A percentile compares a stretch with the other conserved stretches of the same genome.
phyloP scores from a whole-genome alignment of 2,797 vertebrate species.

The Tamandua tetradactyla region DNA sequence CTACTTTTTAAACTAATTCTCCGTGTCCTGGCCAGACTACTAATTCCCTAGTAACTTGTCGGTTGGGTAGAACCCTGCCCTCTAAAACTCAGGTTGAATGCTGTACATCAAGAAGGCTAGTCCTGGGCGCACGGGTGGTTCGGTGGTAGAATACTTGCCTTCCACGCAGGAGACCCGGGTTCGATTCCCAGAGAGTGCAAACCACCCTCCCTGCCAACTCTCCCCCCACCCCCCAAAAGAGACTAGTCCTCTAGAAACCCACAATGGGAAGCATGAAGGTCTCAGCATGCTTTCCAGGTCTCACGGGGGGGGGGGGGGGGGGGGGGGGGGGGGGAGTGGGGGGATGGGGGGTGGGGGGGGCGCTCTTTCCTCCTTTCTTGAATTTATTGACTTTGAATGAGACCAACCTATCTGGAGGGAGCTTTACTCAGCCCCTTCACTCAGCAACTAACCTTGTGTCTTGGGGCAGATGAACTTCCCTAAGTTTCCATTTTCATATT shows the following conservation, averaged over 20 bases:
- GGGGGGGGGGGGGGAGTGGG: too few species aligned
- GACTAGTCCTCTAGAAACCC: background rate
- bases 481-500: background rate
- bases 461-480: background rate
- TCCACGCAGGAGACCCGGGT: too few species aligned
- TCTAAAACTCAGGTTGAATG: background rate
- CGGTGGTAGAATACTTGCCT: too few species aligned
- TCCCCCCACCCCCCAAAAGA: too few species aligned
- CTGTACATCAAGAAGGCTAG: background rate
- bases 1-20: background rate
- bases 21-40: background rate
- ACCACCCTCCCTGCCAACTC: too few species aligned
- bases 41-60: background rate
- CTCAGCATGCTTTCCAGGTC: accelerated
- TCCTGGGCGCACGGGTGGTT: too few species aligned
- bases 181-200: too few species aligned
- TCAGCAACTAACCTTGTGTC: background rate
- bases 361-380: background rate
- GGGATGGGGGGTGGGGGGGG: accelerated
- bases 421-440: background rate
- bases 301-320: too few species aligned
- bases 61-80: background rate
- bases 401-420: background rate
- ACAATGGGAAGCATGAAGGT: background rate
- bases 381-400: background rate